Percentiles rank a stretch among this genome's conserved stretches.
Evolutionary conservation across 2,797 vertebrate genomes (phyloP).

Genomic region (Morus bassanus): DNA sequence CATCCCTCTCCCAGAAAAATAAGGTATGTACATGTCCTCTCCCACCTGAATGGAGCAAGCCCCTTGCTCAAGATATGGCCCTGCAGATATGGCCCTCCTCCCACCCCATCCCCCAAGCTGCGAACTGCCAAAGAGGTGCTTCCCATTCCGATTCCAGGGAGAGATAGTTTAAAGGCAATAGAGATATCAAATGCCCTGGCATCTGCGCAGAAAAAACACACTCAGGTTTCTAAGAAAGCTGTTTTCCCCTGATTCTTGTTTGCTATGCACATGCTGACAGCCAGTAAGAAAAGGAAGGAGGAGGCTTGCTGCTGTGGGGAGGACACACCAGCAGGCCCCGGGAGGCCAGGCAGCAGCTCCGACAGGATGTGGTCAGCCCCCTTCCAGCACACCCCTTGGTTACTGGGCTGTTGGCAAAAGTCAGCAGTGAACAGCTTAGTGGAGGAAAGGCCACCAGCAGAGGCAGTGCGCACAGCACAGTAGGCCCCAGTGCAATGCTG

Average conservation of each 20-base stretch:
- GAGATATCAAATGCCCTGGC: background rate
- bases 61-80: background rate
- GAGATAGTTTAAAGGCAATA: background rate
- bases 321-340: background rate
- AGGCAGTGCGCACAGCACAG: background rate
- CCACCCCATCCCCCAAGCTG: background rate
- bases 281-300: background rate
- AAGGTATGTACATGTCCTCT: background rate
- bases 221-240: background rate
- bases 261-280: background rate
- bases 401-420: background rate
- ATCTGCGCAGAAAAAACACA: background rate
- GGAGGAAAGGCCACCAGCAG: background rate
- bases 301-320: background rate
- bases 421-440: background rate
- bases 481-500: rapidly evolving
- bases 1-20: background rate
- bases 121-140: background rate
- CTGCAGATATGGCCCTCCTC: background rate
- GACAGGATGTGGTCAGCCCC: background rate
- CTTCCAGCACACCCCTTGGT: background rate
- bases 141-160: background rate
- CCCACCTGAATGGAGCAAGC: background rate
- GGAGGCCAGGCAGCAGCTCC: background rate
- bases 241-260: background rate